Conservation (phyloP, 1,140 invertebrate species). For the Heliconius nattereri region DNA sequence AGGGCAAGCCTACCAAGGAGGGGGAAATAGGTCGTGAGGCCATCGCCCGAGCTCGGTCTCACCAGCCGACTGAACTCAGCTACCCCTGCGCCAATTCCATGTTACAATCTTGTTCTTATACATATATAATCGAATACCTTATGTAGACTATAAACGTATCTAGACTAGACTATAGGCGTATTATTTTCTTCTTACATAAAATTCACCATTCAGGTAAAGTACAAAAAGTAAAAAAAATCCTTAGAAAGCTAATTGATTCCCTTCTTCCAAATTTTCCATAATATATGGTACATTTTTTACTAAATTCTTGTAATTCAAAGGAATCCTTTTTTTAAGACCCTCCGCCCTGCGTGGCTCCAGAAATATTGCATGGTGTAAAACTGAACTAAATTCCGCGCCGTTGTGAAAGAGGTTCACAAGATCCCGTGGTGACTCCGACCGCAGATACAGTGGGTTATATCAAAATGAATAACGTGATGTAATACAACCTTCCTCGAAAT, state of each 20-base stretch:
- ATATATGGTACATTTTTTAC: too few relatives aligned
- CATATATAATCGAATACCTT: conserved; percentile 8
- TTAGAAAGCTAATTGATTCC: not conserved
- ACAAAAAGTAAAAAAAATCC: not conserved
- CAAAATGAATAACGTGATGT: too few relatives aligned
- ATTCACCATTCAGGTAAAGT: not conserved
- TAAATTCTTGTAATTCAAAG: too few relatives aligned
- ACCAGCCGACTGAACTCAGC: conserved; percentile 48
- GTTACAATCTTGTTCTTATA: conserved; percentile 34
- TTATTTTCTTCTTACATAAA: not conserved
- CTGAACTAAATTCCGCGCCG: too few relatives aligned
- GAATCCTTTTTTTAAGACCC: too few relatives aligned
- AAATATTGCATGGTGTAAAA: too few relatives aligned
- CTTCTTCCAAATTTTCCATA: not conserved
- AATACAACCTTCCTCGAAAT: too few relatives aligned
- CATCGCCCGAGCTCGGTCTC: conserved; percentile 68
- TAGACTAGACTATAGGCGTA: too few relatives aligned
- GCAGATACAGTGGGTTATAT: too few relatives aligned
- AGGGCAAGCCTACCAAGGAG: conserved; percentile 47
- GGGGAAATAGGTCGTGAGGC: conserved; percentile 73
- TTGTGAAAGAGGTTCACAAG: too few relatives aligned
- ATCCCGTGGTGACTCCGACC: too few relatives aligned
- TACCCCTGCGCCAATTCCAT: conserved; percentile 53
- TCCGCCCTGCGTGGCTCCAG: too few relatives aligned
- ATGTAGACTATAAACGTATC: not conserved